Conservation (phyloP, 2,113 vertebrate species). For the Perca flavescens region DNA sequence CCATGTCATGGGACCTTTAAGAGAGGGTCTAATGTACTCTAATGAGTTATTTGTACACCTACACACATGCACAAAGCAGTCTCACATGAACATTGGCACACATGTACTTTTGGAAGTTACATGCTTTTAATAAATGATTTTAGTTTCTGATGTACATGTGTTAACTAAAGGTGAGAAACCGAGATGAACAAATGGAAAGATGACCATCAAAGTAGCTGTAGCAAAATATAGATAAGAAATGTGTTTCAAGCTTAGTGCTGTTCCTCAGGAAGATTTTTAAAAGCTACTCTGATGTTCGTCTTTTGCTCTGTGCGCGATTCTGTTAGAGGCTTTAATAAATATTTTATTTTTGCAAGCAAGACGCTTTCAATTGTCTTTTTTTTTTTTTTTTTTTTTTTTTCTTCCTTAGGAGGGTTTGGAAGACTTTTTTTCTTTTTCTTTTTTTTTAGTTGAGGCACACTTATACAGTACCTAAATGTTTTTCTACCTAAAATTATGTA, state of each 20-base stretch:
- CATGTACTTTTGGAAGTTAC: not conserved
- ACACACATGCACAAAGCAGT: not conserved
- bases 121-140: too few species aligned
- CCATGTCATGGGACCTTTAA: not conserved
- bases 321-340: slow-evolving; percentile 1
- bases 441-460: not conserved
- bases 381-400: not conserved
- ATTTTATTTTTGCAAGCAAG: not conserved
- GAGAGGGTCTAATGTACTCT: not conserved
- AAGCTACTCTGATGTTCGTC: not conserved
- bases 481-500: not conserved
- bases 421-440: not conserved
- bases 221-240: not conserved
- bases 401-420: not conserved
- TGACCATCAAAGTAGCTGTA: not conserved
- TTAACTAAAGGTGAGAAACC: not conserved
- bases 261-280: not conserved
- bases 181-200: not conserved
- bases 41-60: too few species aligned
- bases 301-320: not conserved
- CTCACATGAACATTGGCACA: not conserved
- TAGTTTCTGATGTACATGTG: not conserved
- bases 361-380: not conserved
- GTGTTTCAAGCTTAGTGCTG: not conserved
- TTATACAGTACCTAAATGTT: too few species aligned